phyloP scores from a whole-genome alignment of 1,140 invertebrate species.

The Lasioglossum albipes region DNA sequence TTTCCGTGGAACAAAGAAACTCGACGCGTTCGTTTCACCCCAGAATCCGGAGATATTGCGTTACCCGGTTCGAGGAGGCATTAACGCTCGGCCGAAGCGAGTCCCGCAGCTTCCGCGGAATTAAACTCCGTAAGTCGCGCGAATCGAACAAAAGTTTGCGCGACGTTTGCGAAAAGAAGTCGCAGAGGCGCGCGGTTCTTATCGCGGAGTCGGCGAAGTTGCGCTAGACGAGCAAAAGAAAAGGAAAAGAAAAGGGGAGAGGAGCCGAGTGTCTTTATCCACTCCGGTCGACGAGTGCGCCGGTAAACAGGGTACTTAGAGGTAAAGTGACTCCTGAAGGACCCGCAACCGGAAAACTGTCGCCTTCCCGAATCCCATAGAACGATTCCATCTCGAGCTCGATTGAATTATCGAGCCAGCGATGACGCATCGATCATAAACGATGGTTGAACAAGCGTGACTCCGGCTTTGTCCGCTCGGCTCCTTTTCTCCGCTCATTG shows the following conservation, averaged over 20 bases:
- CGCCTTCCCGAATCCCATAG: background rate
- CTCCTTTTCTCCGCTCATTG: background rate
- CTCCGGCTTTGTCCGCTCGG: background rate
- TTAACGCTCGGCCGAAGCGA: constrained; percentile 18
- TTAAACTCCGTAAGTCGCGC: constrained; percentile 25
- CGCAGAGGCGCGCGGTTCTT: background rate
- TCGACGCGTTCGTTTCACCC: background rate
- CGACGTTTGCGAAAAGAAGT: constrained; percentile 32
- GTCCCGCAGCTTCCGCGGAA: constrained; percentile 40
- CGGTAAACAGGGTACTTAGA: constrained; percentile 31
- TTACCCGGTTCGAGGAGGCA: background rate
- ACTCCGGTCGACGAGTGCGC: constrained; percentile 9
- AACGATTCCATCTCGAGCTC: background rate
- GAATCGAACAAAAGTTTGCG: constrained; percentile 34
- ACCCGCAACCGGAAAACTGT: background rate
- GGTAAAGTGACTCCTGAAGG: background rate
- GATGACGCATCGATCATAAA: constrained; percentile 3
- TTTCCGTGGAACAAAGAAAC: no score
- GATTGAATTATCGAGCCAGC: background rate
- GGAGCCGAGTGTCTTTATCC: background rate
- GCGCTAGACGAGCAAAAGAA: background rate
- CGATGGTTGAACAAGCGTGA: background rate
- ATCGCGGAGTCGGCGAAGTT: background rate
- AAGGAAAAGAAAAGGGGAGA: background rate
- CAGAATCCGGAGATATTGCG: background rate